Evolutionary conservation across 2,113 vertebrate species (phyloP).

Genomic region (Caretta caretta): DNA sequence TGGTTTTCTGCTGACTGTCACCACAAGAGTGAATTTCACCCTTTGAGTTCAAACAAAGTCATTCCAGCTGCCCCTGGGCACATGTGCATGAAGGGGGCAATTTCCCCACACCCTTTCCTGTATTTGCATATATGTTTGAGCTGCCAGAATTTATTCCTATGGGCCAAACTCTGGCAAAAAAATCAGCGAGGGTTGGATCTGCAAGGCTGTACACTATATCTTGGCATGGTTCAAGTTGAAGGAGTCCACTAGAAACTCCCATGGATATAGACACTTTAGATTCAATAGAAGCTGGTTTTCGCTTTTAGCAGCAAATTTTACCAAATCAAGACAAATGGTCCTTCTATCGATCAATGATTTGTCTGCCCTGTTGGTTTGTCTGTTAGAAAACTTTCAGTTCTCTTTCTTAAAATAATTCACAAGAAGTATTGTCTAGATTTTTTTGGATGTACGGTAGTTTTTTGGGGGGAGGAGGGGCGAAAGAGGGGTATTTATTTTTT

Average conservation of each 20-base stretch:
- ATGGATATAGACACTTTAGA: background rate
- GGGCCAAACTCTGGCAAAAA: background rate
- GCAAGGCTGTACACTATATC: background rate
- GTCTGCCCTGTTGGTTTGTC: background rate
- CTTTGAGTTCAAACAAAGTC: background rate
- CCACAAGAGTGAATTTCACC: background rate
- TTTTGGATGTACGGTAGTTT: background rate
- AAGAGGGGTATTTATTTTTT: background rate
- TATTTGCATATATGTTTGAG: background rate
- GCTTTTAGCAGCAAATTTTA: background rate
- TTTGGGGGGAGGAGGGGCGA: background rate
- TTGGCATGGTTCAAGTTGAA: background rate
- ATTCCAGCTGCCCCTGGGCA: background rate
- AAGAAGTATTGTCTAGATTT: background rate
- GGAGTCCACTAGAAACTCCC: background rate
- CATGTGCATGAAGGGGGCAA: background rate
- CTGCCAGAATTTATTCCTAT: background rate
- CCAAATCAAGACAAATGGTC: slow-evolving; percentile 11
- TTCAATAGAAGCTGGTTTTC: background rate
- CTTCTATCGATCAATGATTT: background rate
- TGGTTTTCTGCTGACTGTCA: background rate
- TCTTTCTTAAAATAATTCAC: background rate
- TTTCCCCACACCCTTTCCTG: background rate
- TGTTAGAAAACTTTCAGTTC: background rate
- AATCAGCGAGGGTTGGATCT: background rate